A percentile compares a stretch with the other conserved stretches of the same genome.
Evolutionary conservation across 1,140 invertebrate genomes (phyloP).

Genomic region (Pseudachorutes palmiensis): DNA sequence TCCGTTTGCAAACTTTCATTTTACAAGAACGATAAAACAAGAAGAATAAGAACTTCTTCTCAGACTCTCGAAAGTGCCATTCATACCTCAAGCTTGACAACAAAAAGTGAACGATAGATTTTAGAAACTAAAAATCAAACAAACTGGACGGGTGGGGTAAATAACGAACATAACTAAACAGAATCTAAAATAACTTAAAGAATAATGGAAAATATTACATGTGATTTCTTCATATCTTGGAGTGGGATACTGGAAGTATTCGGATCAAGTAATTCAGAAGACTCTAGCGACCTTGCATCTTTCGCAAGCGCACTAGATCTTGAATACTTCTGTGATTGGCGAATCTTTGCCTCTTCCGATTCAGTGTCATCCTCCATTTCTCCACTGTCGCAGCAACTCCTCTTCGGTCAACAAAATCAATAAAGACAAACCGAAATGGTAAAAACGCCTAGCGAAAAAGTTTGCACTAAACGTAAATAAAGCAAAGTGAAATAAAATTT

Average conservation of each 20-base stretch:
- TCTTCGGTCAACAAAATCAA: slow-evolving; percentile 2
- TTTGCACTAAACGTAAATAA: too few species aligned
- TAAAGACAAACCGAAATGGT: not conserved
- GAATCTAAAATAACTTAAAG: not conserved
- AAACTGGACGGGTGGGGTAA: not conserved
- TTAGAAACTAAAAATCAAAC: not conserved
- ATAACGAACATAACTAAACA: not conserved
- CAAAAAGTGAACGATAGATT: not conserved
- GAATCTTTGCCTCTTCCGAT: not conserved
- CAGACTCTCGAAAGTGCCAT: too few species aligned
- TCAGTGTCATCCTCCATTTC: not conserved
- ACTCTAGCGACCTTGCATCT: not conserved
- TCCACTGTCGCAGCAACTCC: not conserved
- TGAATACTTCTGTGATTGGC: not conserved
- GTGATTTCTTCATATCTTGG: not conserved
- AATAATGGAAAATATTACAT: not conserved
- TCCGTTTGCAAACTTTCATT: not conserved
- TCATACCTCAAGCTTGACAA: not conserved
- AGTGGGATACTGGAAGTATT: not conserved
- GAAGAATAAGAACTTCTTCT: too few species aligned
- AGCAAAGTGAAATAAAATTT: too few species aligned
- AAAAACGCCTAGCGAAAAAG: not conserved
- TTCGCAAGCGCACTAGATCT: too few species aligned
- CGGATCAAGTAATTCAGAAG: not conserved
- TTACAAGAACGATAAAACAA: too few species aligned